These are phyloP conservation scores for Cyclura pinguis DNA, from an alignment of 2,797 vertebrate genomes.

Conservation along the genomic window DNA sequence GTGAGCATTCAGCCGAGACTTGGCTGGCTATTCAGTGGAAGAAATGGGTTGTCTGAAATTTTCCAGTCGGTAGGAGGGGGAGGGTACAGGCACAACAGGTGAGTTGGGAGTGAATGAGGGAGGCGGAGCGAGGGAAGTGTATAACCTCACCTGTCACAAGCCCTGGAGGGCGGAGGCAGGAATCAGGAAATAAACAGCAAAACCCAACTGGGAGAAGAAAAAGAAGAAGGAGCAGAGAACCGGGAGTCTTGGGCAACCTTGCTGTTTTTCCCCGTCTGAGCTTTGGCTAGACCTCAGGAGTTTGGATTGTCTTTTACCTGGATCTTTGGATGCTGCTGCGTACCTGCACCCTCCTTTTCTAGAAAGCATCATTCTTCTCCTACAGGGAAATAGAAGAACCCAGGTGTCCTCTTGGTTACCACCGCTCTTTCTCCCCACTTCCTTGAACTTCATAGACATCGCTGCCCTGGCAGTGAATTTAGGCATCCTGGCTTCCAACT, in stretches of 20 bases:
- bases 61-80: constrained; percentile 42
- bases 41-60: neutral
- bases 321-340: neutral
- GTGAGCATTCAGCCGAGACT: neutral
- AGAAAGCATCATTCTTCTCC: constrained; percentile 42
- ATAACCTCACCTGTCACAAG: constrained; percentile 33
- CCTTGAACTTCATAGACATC: neutral
- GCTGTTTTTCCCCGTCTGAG: neutral
- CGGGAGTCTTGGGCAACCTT: neutral
- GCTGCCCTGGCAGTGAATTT: neutral
- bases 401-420: constrained; percentile 14
- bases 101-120: constrained; percentile 38
- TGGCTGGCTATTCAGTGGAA: neutral
- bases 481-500: neutral
- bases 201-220: neutral
- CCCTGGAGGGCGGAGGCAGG: constrained; percentile 19
- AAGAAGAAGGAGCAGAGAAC: no score
- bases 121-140: neutral
- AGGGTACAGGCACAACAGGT: constrained; percentile 28
- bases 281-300: neutral
- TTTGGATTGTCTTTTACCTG: neutral
- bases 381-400: constrained; percentile 68
- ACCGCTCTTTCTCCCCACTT: neutral
- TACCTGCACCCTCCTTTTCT: neutral
- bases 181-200: constrained; percentile 42